Evolutionary conservation across 2,797 vertebrate species (phyloP).

Genomic region (Scyliorhinus canicula): DNA sequence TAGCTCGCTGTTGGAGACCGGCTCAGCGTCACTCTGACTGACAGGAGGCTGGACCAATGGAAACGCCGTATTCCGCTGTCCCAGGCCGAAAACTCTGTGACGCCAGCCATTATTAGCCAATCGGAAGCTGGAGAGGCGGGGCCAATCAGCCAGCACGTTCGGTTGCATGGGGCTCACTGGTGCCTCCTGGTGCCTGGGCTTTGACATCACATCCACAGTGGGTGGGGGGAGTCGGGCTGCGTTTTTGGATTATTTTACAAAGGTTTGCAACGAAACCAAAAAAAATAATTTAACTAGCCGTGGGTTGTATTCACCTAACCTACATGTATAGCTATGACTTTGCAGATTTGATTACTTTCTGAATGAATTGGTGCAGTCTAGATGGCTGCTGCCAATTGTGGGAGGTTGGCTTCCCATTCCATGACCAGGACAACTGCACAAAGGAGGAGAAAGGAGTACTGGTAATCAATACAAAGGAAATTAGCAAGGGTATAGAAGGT

Average conservation of each 20-base stretch:
- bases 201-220: background rate
- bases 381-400: background rate
- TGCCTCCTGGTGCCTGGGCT: background rate
- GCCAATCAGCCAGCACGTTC: background rate
- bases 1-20: background rate
- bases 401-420: background rate
- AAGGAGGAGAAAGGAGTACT: background rate
- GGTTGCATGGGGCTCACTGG: background rate
- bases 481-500: background rate
- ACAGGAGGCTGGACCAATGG: background rate
- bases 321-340: background rate
- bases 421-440: background rate
- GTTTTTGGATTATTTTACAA: background rate
- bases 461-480: background rate
- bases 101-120: background rate
- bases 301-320: background rate
- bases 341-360: background rate
- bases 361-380: background rate
- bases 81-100: background rate
- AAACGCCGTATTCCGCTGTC: fast-evolving
- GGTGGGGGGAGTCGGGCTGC: background rate
- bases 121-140: background rate
- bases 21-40: background rate
- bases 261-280: background rate
- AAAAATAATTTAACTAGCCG: background rate